Percentiles rank a stretch among this genome's conserved stretches.
Evolutionary conservation across 2,888 invertebrate species (phyloP).

Genomic region (Lithosia quadra): DNA sequence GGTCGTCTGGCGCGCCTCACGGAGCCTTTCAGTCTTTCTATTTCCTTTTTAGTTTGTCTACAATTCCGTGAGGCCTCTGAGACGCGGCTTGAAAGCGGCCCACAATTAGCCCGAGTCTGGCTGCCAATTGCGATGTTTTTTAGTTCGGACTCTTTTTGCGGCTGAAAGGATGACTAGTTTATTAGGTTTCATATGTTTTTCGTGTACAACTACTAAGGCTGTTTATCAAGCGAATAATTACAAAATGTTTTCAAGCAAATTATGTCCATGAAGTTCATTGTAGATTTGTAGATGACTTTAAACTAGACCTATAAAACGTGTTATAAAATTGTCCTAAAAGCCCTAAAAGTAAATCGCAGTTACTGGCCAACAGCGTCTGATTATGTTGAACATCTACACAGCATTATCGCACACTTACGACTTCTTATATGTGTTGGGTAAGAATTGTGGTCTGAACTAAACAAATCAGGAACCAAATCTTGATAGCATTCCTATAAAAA

Average conservation of each 20-base stretch:
- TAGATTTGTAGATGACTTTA: no score
- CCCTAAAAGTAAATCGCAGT: no score
- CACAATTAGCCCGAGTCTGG: conserved; percentile 72
- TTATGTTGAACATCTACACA: not conserved
- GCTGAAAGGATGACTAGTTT: conserved; percentile 24
- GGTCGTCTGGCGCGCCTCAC: conserved; percentile 59
- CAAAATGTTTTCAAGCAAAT: no score
- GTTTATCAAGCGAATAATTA: no score
- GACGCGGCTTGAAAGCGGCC: conserved; percentile 70
- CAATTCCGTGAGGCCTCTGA: conserved; percentile 59
- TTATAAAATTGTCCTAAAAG: no score
- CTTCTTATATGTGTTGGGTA: no score
- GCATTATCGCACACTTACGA: not conserved
- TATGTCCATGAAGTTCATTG: no score
- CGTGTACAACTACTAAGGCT: not conserved
- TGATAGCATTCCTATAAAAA: not conserved
- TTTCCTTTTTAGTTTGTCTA: conserved; percentile 69
- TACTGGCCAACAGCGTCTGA: no score
- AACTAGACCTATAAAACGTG: no score
- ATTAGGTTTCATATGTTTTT: not conserved
- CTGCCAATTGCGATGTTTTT: conserved; percentile 44
- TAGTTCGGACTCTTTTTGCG: conserved; percentile 38
- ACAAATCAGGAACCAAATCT: no score
- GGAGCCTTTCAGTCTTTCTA: conserved; percentile 63
- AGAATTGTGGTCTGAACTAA: no score